Conservation (phyloP, 2,888 invertebrate genomes). For the Cyclophora punctaria region DNA sequence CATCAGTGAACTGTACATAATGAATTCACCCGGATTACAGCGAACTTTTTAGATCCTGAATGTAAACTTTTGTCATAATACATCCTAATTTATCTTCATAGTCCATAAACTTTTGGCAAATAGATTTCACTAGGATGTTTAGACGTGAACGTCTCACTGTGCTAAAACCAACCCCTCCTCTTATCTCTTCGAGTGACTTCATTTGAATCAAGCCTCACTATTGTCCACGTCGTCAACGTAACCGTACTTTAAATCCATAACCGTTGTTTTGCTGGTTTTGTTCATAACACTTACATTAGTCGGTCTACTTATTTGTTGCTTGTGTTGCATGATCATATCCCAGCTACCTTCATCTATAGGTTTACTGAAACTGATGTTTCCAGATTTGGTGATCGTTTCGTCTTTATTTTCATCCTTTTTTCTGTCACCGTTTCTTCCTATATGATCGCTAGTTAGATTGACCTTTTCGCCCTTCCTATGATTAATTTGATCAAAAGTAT, state of each 20-base stretch:
- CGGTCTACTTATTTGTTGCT: slow-evolving; percentile 50
- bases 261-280: slow-evolving; percentile 27
- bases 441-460: no score
- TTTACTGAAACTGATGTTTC: slow-evolving; percentile 47
- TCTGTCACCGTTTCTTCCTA: no score
- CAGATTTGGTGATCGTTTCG: slow-evolving; percentile 15
- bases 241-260: slow-evolving; percentile 51
- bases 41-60: no score
- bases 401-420: slow-evolving; percentile 18
- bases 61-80: no score
- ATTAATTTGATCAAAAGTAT: no score
- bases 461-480: no score
- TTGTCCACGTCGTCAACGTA: slow-evolving; percentile 27
- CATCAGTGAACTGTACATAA: no score
- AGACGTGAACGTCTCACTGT: not conserved
- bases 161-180: not conserved
- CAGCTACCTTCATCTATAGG: slow-evolving; percentile 55
- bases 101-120: no score
- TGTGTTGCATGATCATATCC: slow-evolving; percentile 72
- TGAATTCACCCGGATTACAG: no score
- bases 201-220: slow-evolving; percentile 38
- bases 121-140: no score
- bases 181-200: not conserved
- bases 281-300: slow-evolving; percentile 13
- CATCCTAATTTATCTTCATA: no score